A percentile compares a stretch with the other conserved stretches of the same genome.
These are phyloP conservation scores for Cirrhinus mrigala DNA, from an alignment of 2,797 vertebrate genomes.

Conservation along the genomic window DNA sequence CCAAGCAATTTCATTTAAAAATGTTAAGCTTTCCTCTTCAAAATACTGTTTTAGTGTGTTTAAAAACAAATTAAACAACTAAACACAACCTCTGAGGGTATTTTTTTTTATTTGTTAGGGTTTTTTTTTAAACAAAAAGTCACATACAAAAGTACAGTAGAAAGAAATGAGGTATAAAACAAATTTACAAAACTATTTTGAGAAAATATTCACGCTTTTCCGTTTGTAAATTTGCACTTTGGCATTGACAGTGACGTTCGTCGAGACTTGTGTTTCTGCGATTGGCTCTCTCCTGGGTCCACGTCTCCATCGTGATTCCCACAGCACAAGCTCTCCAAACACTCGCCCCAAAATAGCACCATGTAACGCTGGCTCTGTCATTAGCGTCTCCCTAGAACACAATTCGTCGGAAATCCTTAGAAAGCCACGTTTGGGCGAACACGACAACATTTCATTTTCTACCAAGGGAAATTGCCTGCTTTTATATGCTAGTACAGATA, in stretches of 20 bases:
- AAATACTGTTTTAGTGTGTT: slow-evolving; percentile 53
- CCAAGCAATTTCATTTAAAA: slow-evolving; percentile 53
- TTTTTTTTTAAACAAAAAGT: slow-evolving; percentile 65
- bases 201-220: slow-evolving; percentile 48
- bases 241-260: slow-evolving; percentile 64
- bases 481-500: background rate
- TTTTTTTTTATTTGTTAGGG: slow-evolving; percentile 51
- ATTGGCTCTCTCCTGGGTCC: background rate
- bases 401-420: slow-evolving; percentile 35
- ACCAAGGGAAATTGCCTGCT: slow-evolving; percentile 23
- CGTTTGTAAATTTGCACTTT: slow-evolving; percentile 40
- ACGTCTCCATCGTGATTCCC: slow-evolving; percentile 29
- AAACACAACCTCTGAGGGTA: slow-evolving; percentile 49
- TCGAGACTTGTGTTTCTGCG: slow-evolving; percentile 39
- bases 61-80: slow-evolving; percentile 51
- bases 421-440: background rate
- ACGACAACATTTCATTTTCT: slow-evolving; percentile 17
- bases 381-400: slow-evolving; percentile 75
- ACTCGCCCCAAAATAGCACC: slow-evolving; percentile 74
- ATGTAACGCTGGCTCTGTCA: slow-evolving; percentile 66
- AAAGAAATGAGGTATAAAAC: slow-evolving; percentile 86
- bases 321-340: slow-evolving; percentile 56
- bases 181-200: slow-evolving; percentile 82
- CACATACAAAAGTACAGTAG: slow-evolving; percentile 79
- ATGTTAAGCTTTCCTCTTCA: slow-evolving; percentile 41